A percentile compares a stretch with the other conserved stretches of the same genome.
These are phyloP conservation scores for Trichogramma pretiosum DNA, from an alignment of 1,140 invertebrate species.

Conservation along the genomic window DNA sequence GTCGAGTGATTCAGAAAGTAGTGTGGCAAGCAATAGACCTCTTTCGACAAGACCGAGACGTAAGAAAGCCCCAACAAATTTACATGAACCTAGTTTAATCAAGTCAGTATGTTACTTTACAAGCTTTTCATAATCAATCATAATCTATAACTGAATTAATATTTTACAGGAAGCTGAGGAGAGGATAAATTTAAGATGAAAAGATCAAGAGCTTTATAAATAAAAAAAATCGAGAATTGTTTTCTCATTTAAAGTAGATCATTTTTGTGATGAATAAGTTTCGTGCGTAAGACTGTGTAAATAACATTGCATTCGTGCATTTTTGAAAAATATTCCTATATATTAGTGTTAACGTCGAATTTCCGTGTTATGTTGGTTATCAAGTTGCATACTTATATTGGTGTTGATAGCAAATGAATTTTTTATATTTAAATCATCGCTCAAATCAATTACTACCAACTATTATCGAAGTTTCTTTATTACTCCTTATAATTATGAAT, in stretches of 20 bases:
- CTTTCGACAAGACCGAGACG: slow-evolving; percentile 24
- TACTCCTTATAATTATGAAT: too few relatives aligned
- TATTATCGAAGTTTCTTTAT: too few relatives aligned
- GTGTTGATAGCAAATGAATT: too few relatives aligned
- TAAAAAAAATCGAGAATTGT: slow-evolving; percentile 5
- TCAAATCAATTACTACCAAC: too few relatives aligned
- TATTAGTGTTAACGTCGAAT: slow-evolving; percentile 3
- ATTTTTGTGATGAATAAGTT: slow-evolving; percentile 1
- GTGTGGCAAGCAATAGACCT: slow-evolving; percentile 18
- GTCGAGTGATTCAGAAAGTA: slow-evolving; percentile 26
- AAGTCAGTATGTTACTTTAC: slow-evolving; percentile 22
- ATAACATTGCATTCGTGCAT: slow-evolving; percentile 6
- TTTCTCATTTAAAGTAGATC: neutral
- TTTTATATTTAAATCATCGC: too few relatives aligned
- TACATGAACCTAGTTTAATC: slow-evolving; percentile 27
- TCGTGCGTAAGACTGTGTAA: slow-evolving; percentile 4
- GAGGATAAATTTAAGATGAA: neutral
- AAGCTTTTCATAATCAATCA: neutral
- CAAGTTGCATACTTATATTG: too few relatives aligned
- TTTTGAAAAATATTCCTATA: neutral
- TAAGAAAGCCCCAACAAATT: slow-evolving; percentile 25
- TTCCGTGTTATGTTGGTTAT: too few relatives aligned
- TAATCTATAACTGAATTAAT: neutral
- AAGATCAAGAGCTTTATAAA: neutral
- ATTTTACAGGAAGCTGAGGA: slow-evolving; percentile 19